These are phyloP conservation scores for Enchytraeus crypticus DNA, from an alignment of 2,888 invertebrate species.

Conservation along the genomic window DNA sequence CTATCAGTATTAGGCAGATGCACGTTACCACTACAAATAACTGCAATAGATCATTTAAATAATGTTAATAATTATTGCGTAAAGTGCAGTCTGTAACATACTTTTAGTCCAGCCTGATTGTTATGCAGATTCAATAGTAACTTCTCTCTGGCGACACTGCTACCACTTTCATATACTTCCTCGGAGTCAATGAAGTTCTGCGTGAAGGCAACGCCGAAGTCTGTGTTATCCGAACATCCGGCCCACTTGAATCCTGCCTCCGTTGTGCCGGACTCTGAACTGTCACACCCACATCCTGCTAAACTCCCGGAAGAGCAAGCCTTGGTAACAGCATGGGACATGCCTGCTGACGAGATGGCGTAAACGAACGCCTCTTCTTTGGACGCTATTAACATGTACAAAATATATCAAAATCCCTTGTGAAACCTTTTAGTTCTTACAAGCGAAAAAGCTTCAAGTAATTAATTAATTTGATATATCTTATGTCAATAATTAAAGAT, in stretches of 20 bases:
- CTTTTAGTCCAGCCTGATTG: slow-evolving; percentile 89
- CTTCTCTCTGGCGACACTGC: slow-evolving; percentile 58
- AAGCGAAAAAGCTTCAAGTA: too few species aligned
- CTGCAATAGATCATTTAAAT: too few species aligned
- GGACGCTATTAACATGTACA: too few species aligned
- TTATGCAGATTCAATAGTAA: slow-evolving; percentile 94
- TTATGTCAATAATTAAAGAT: too few species aligned
- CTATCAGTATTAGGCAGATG: too few species aligned
- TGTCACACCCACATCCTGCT: slow-evolving; percentile 83
- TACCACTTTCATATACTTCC: slow-evolving; percentile 61
- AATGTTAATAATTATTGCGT: too few species aligned
- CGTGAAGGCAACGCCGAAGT: slow-evolving; percentile 62
- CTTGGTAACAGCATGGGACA: slow-evolving; percentile 78
- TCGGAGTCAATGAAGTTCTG: slow-evolving; percentile 81
- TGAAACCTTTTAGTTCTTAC: too few species aligned
- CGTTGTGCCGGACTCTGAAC: too few species aligned
- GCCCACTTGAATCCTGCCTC: slow-evolving; percentile 77
- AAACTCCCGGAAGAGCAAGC: slow-evolving; percentile 84
- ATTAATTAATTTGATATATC: too few species aligned
- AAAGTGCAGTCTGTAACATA: too few species aligned
- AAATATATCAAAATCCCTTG: too few species aligned
- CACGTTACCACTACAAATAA: too few species aligned
- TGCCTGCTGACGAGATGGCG: slow-evolving; percentile 85
- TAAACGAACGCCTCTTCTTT: slow-evolving; percentile 90
- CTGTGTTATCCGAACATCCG: slow-evolving; percentile 80